These are phyloP conservation scores for Eurytoma adleriae DNA, from an alignment of 2,888 invertebrate genomes.

Conservation along the genomic window DNA sequence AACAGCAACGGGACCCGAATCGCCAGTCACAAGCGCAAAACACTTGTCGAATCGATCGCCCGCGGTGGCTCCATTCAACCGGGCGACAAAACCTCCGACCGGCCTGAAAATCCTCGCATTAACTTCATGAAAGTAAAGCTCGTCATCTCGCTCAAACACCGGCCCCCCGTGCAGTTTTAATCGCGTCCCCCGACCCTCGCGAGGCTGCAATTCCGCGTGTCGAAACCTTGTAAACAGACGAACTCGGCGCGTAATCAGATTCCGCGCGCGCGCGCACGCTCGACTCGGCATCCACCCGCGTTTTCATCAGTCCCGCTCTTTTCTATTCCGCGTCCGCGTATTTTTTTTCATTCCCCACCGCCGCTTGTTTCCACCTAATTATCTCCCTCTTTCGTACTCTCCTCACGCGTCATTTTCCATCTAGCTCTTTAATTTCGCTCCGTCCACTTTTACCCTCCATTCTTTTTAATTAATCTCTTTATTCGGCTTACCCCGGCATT, in stretches of 20 bases:
- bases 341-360: neutral
- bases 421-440: slow-evolving; percentile 5
- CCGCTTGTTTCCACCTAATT: slow-evolving; percentile 19
- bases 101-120: slow-evolving; percentile 18
- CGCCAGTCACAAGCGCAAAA: too few relatives aligned
- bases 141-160: neutral
- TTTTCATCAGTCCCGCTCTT: neutral
- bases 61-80: slow-evolving; percentile 15
- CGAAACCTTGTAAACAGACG: slow-evolving; percentile 37
- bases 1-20: neutral
- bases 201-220: slow-evolving; percentile 9
- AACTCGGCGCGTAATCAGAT: slow-evolving; percentile 44
- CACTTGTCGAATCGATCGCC: slow-evolving; percentile 3
- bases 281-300: neutral
- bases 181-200: neutral
- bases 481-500: too few relatives aligned
- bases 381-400: neutral
- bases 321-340: neutral
- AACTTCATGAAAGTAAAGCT: slow-evolving; percentile 10
- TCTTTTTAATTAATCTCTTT: too few relatives aligned
- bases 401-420: neutral
- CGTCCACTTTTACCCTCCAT: neutral
- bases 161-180: slow-evolving; percentile 30
- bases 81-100: slow-evolving; percentile 15
- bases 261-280: slow-evolving; percentile 1